These are phyloP conservation scores for Actias luna DNA, from an alignment of 2,888 invertebrate species.

Conservation along the genomic window DNA sequence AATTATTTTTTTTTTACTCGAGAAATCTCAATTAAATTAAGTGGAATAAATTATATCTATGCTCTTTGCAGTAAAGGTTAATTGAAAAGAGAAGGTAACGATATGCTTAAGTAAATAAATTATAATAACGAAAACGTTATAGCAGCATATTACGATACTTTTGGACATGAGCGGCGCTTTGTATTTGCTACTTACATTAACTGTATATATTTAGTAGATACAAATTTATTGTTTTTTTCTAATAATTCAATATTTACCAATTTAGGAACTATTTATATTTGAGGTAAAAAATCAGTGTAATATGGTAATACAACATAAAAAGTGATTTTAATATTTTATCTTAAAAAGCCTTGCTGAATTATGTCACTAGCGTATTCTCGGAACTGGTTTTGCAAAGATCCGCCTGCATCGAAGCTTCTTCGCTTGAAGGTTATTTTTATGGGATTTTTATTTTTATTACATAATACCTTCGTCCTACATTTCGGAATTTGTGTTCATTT, in stretches of 20 bases:
- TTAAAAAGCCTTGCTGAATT: conserved; percentile 55
- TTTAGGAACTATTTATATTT: conserved; percentile 15
- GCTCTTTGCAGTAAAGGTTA: too few species aligned
- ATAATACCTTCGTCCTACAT: conserved; percentile 35
- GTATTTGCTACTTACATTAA: not conserved
- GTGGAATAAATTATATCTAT: too few species aligned
- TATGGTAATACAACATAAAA: conserved; percentile 29
- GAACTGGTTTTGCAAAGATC: conserved; percentile 57
- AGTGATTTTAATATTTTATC: conserved; percentile 53
- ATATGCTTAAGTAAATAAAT: too few species aligned
- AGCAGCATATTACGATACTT: too few species aligned
- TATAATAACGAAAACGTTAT: too few species aligned
- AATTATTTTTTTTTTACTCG: too few species aligned
- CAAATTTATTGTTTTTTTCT: too few species aligned
- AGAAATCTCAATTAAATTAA: too few species aligned
- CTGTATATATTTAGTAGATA: not conserved
- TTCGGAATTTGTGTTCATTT: not conserved
- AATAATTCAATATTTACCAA: not conserved
- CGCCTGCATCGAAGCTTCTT: conserved; percentile 44
- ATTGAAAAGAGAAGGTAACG: too few species aligned
- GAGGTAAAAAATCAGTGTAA: conserved; percentile 7
- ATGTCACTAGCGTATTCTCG: conserved; percentile 54
- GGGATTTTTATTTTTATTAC: conserved; percentile 33
- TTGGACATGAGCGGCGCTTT: too few species aligned
- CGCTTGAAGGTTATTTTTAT: conserved; percentile 43